phyloP scores from a whole-genome alignment of 64 coral and sea anemone genomes.

The Pocillopora damicornis region DNA sequence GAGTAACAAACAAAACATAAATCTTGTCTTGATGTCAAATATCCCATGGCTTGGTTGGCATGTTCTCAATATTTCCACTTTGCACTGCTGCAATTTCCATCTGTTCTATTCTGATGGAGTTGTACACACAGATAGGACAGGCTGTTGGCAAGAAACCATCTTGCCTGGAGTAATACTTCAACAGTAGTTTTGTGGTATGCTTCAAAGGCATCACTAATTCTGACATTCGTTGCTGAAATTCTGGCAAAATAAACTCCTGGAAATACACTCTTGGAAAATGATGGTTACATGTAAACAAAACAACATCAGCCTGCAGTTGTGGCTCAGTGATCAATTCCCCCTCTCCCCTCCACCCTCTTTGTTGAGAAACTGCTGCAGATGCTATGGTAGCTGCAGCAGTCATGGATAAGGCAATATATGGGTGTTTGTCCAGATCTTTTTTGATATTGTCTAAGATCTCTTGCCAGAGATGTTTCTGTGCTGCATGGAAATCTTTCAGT shows the following conservation, averaged over 20 bases:
- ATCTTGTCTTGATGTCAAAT: constrained; percentile 19
- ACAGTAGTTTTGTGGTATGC: constrained; percentile 63
- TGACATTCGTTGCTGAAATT: constrained; percentile 85
- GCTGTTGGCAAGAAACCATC: constrained; percentile 57
- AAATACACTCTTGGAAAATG: constrained; percentile 90
- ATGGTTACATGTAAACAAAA: constrained; percentile 87
- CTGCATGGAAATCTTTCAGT: constrained; percentile 4
- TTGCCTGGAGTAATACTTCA: constrained; percentile 52
- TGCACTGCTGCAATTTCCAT: constrained; percentile 28
- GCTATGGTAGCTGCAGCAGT: constrained; percentile 85
- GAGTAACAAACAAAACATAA: too few species aligned
- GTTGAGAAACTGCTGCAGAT: constrained; percentile 85
- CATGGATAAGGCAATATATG: constrained; percentile 67
- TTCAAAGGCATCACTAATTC: constrained; percentile 62
- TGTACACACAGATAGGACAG: constrained; percentile 91
- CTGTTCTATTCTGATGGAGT: constrained; percentile 78
- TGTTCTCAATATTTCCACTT: constrained; percentile 37
- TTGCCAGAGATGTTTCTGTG: constrained; percentile 61
- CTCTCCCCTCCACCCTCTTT: constrained; percentile 44
- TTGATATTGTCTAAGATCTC: constrained; percentile 86
- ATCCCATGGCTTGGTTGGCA: constrained; percentile 63
- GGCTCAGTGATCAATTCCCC: constrained; percentile 2
- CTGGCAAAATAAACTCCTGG: constrained; percentile 69
- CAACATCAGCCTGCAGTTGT: constrained; percentile 46
- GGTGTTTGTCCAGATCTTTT: constrained; percentile 77